These are phyloP conservation scores for Paratrypauchen microcephalus DNA, from an alignment of 2,797 vertebrate genomes.

Conservation along the genomic window DNA sequence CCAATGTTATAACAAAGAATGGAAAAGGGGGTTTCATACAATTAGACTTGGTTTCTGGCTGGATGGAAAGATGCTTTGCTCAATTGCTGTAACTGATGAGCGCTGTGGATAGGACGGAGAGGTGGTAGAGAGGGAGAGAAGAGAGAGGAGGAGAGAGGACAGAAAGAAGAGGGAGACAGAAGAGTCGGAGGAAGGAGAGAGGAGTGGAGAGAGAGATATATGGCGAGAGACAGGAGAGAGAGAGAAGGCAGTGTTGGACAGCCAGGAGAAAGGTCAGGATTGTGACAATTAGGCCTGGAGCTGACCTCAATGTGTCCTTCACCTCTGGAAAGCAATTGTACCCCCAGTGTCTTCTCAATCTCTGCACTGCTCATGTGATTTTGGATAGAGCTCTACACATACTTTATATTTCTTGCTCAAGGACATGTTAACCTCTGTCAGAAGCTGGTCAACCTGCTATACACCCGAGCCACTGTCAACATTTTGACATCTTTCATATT, in stretches of 20 bases:
- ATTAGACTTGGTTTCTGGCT: constrained; percentile 17
- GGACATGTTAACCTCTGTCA: too few species aligned
- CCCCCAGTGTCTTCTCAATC: not conserved
- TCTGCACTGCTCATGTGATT: not conserved
- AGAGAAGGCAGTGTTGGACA: constrained; percentile 18
- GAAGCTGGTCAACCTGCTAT: too few species aligned
- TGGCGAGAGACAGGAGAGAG: not conserved
- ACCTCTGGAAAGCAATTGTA: constrained; percentile 7
- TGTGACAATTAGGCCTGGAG: constrained; percentile 12
- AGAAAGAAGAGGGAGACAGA: constrained; percentile 12
- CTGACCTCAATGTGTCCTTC: not conserved
- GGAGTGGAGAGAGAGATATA: not conserved
- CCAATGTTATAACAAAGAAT: not conserved
- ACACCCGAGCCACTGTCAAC: too few species aligned
- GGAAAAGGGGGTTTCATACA: constrained; percentile 3
- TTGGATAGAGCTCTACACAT: not conserved
- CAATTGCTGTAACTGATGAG: constrained; percentile 33
- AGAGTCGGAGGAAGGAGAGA: constrained; percentile 12
- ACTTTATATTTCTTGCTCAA: too few species aligned
- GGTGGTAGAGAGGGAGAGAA: constrained; percentile 19
- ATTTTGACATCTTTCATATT: too few species aligned
- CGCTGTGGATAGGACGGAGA: constrained; percentile 5
- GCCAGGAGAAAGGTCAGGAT: constrained; percentile 25
- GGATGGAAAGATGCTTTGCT: constrained; percentile 13
- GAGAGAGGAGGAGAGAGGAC: constrained; percentile 16